phyloP scores from a whole-genome alignment of 1,140 invertebrate genomes.

The Alviniconcha marisindica region DNA sequence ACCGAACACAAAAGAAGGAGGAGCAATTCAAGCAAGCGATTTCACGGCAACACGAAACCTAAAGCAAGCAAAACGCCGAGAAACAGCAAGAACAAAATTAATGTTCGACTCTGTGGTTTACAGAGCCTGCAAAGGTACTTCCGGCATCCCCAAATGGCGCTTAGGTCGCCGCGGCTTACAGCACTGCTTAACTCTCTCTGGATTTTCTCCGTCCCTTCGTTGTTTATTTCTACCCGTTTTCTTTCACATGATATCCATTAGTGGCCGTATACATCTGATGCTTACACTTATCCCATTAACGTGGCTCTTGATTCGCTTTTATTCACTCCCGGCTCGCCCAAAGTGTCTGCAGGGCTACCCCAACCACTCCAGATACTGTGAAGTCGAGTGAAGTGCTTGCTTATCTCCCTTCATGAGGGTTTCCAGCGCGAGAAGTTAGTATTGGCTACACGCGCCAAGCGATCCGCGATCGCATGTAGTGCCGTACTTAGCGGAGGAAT shows the following conservation, averaged over 20 bases:
- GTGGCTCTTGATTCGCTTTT: constrained; percentile 2
- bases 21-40: no score
- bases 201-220: neutral
- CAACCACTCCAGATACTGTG: neutral
- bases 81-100: no score
- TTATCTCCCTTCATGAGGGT: neutral
- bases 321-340: neutral
- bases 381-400: neutral
- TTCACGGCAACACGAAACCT: no score
- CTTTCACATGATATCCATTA: constrained; percentile 18
- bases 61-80: no score
- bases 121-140: no score
- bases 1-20: no score
- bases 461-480: neutral
- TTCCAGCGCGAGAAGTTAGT: neutral
- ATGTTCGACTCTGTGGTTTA: no score
- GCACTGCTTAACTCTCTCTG: no score
- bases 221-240: constrained; percentile 23
- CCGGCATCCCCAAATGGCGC: no score
- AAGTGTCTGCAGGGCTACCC: neutral
- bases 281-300: constrained; percentile 1
- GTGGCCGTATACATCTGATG: neutral
- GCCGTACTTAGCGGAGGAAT: neutral
- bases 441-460: constrained; percentile 7
- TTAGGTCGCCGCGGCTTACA: no score